Evolutionary conservation across 2,113 vertebrate genomes (phyloP), one percentile per base, ranked within the genome.

Genomic region (Siniperca knerii): DNA sequence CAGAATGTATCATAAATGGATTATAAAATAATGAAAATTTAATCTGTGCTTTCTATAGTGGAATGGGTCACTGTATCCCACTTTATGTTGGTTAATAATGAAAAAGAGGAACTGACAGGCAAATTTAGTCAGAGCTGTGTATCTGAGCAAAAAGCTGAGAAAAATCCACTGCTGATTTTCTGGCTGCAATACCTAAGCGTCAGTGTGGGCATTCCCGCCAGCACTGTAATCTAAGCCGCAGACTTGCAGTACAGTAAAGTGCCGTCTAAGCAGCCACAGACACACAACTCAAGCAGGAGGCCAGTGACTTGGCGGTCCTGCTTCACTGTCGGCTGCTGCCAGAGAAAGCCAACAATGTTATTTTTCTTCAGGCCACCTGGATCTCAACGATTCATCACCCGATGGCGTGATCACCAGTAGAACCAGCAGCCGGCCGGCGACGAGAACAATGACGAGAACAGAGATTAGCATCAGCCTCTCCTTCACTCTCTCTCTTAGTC

Each of bases 401-500:
- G 1, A 62, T 37, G 2, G 0, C 25, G 75, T 91, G 81, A 92
- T 92, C 90, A 93, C 79, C 79, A 61, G 57, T 50, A 74, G 58
- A 83, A 82, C 60, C 8, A 20, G 60, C 79, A 67, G 86, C 78
- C 64, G 50, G 66, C 67, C 16, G 84, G 82, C 54, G 86, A 92
- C 73, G 11, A 91, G 83, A 94, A 93, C 84, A 86, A 81, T 79
- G 52, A 84, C 35, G n/a, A n/a, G n/a, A n/a, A n/a, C 81, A 48
- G 73, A 90, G 91, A 94, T 92, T 92, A 89, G 35, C 79, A 89
- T 94, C 89, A 35, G 66, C 71, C 66, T 74, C 74, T 58, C 77
- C 13, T 69, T 20, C n/a, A 33, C 57, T 75, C 58, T 69, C 18
- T 64, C 75, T 67, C 78, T 77, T 75, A 57, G 71, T 86, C 67